Evolutionary conservation across 2,888 invertebrate species (phyloP).

Genomic region (Philhelius pedissequus): DNA sequence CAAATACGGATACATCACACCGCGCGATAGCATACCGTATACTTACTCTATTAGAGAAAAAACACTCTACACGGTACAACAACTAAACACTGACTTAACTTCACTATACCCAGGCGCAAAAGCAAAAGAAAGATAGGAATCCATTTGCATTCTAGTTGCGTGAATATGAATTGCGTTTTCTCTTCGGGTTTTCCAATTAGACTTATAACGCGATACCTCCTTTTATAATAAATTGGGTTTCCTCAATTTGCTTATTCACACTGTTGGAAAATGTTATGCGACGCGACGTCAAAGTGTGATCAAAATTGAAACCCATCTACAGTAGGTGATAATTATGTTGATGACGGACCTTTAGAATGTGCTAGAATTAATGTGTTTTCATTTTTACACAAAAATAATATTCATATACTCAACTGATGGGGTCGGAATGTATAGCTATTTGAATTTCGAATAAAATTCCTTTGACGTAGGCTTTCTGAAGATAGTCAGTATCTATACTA

Average conservation of each 20-base stretch:
- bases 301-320: conserved; percentile 53
- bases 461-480: neutral
- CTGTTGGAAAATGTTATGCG: conserved; percentile 18
- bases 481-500: neutral
- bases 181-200: conserved; percentile 65
- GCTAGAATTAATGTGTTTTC: conserved; percentile 56
- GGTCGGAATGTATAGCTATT: conserved; percentile 1
- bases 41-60: neutral
- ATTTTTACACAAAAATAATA: neutral
- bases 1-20: conserved; percentile 21
- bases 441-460: conserved; percentile 9
- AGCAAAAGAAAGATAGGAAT: conserved; percentile 26
- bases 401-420: neutral
- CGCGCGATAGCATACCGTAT: neutral
- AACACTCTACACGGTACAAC: neutral
- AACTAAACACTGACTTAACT: neutral
- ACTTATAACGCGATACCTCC: conserved; percentile 43
- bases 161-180: conserved; percentile 55
- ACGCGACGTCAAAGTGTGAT: conserved; percentile 53
- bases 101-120: neutral
- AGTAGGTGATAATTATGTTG: conserved; percentile 64
- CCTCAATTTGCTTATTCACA: conserved; percentile 33
- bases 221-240: conserved; percentile 50
- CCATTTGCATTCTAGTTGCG: conserved; percentile 60
- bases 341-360: conserved; percentile 51